Conservation (phyloP, 2,797 vertebrate species). For the Kryptopterus vitreolus region DNA sequence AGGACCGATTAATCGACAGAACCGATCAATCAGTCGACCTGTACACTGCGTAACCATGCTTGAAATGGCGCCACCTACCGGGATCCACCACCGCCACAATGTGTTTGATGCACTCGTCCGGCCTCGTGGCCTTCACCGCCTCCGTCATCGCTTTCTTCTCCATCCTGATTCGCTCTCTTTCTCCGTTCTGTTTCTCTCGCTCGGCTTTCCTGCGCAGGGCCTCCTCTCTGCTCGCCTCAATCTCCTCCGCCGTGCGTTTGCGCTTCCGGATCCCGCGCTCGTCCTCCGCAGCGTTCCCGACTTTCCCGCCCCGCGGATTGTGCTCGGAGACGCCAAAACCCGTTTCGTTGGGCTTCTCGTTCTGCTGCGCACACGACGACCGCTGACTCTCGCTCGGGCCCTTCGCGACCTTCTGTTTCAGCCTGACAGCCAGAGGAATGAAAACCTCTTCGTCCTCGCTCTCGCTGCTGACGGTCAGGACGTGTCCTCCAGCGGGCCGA, state of each 20-base stretch:
- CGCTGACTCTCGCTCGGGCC: constrained; percentile 23
- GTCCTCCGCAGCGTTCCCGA: neutral
- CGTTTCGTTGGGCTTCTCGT: neutral
- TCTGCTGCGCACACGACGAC: constrained; percentile 11
- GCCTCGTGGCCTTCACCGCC: constrained; percentile 76
- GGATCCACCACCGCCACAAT: constrained; percentile 82
- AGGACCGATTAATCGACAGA: too few species aligned
- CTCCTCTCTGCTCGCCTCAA: constrained; percentile 59
- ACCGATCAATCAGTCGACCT: too few species aligned
- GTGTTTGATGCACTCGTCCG: constrained; percentile 85
- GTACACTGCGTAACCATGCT: neutral
- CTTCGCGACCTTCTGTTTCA: constrained; percentile 61
- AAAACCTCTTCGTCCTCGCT: constrained; percentile 71
- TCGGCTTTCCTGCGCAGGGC: constrained; percentile 55
- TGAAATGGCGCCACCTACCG: constrained; percentile 69
- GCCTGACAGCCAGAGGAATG: constrained; percentile 70
- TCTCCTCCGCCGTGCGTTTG: constrained; percentile 60
- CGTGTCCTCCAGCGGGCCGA: constrained; percentile 32
- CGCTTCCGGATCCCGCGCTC: constrained; percentile 41
- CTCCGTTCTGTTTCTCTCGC: constrained; percentile 60
- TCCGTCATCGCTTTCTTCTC: constrained; percentile 67
- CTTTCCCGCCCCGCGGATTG: neutral
- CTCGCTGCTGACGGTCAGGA: constrained; percentile 72
- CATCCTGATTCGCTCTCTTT: constrained; percentile 68
- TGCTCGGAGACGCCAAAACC: too few species aligned